These are phyloP conservation scores for Venturia canescens DNA, from an alignment of 1,140 invertebrate genomes.

Conservation along the genomic window DNA sequence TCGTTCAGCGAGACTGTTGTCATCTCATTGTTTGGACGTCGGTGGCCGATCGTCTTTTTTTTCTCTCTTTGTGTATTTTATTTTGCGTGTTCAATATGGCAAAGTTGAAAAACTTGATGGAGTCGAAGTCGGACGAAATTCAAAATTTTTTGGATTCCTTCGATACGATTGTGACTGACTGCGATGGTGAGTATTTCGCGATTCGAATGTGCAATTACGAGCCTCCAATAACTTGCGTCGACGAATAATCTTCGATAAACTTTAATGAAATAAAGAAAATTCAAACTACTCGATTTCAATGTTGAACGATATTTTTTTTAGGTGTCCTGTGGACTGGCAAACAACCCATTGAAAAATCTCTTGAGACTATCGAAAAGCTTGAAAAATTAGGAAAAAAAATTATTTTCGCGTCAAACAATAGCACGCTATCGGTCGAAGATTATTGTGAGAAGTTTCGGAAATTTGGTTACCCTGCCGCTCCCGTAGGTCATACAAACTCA, in stretches of 20 bases:
- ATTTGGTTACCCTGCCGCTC: conserved; percentile 68
- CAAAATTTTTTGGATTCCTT: conserved; percentile 72
- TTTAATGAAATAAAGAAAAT: too few relatives aligned
- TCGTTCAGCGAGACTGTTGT: not conserved
- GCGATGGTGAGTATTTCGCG: conserved; percentile 69
- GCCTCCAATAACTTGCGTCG: too few relatives aligned
- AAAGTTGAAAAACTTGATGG: conserved; percentile 48
- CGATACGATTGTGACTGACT: conserved; percentile 73
- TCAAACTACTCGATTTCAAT: not conserved
- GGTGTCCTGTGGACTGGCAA: conserved; percentile 80
- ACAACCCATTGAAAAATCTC: conserved; percentile 74
- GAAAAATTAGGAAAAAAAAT: conserved; percentile 82
- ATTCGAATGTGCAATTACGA: not conserved
- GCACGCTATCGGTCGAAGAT: conserved; percentile 66
- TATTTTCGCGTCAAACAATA: conserved; percentile 86
- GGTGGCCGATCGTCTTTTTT: not conserved
- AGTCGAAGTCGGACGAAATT: conserved; percentile 56
- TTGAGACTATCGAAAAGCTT: conserved; percentile 77
- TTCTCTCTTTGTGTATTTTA: not conserved
- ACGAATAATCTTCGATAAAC: too few relatives aligned
- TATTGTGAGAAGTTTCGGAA: conserved; percentile 65
- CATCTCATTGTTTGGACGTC: not conserved
- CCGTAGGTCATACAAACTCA: conserved; percentile 66
- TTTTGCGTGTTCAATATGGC: conserved; percentile 49
- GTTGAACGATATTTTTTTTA: conserved; percentile 54